A percentile compares a stretch with the other conserved stretches of the same genome.
These are phyloP conservation scores for Rhinatrema bivittatum DNA, from an alignment of 2,797 vertebrate genomes.

Conservation along the genomic window DNA sequence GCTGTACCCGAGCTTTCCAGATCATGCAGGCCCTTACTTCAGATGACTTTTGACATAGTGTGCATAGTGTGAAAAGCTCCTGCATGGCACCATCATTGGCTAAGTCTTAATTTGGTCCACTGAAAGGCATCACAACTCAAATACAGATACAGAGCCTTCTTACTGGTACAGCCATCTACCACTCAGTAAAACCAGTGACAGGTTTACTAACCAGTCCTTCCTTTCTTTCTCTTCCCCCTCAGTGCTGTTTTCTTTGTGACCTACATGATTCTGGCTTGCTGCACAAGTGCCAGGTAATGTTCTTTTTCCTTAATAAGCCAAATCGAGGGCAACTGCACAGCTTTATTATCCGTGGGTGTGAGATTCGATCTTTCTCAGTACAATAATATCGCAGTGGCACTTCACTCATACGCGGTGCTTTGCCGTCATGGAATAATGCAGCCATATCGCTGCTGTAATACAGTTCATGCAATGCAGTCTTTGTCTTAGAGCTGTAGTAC, in stretches of 20 bases:
- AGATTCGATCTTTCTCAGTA: neutral
- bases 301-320: neutral
- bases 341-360: neutral
- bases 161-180: too few species aligned
- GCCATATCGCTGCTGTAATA: neutral
- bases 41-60: too few species aligned
- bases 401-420: neutral
- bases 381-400: neutral
- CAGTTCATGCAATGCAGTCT: neutral
- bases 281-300: conserved; percentile 71
- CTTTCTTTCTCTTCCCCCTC: conserved; percentile 1
- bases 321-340: neutral
- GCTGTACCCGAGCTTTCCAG: too few species aligned
- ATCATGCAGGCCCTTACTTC: too few species aligned
- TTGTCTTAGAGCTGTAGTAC: rapidly evolving
- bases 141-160: too few species aligned
- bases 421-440: too few species aligned
- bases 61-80: too few species aligned
- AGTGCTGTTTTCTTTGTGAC: conserved; percentile 85
- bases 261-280: conserved; percentile 83
- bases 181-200: neutral
- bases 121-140: too few species aligned
- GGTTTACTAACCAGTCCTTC: neutral
- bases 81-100: too few species aligned
- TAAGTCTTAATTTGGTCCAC: too few species aligned